phyloP scores from a whole-genome alignment of 2,888 invertebrate genomes.

The Dasypogon diadema region DNA sequence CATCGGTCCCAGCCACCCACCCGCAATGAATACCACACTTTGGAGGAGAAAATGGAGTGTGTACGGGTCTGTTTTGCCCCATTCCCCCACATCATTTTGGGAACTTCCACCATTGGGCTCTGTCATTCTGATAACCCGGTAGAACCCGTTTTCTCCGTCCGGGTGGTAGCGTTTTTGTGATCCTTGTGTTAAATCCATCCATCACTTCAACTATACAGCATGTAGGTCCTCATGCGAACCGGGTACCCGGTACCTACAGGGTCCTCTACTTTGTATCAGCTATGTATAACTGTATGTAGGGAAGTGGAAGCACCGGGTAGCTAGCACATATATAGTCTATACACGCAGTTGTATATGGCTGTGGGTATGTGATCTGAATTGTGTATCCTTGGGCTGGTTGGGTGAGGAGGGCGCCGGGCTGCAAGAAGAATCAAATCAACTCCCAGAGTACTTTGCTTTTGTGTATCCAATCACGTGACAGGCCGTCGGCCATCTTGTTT shows the following conservation, averaged over 20 bases:
- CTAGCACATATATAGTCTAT: slow-evolving; percentile 2
- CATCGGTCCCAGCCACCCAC: slow-evolving; percentile 45
- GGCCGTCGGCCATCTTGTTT: slow-evolving; percentile 63
- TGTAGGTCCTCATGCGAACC: slow-evolving; percentile 48
- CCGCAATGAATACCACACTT: slow-evolving; percentile 54
- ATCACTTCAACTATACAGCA: slow-evolving; percentile 51
- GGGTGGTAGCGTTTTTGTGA: slow-evolving; percentile 38
- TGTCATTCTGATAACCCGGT: slow-evolving; percentile 47
- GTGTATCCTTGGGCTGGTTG: background rate
- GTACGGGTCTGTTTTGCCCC: slow-evolving; percentile 4
- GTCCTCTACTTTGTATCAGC: slow-evolving; percentile 48
- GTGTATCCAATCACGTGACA: slow-evolving; percentile 61
- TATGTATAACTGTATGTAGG: slow-evolving; percentile 33
- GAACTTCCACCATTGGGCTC: slow-evolving; percentile 25
- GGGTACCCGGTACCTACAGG: slow-evolving; percentile 32
- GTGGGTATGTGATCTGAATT: slow-evolving; percentile 24
- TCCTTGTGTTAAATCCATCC: slow-evolving; percentile 54
- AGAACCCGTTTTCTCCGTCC: slow-evolving; percentile 24
- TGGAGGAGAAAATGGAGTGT: background rate
- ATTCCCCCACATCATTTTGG: slow-evolving; percentile 3
- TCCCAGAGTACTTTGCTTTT: slow-evolving; percentile 57
- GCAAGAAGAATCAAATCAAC: slow-evolving; percentile 55
- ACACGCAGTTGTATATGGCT: slow-evolving; percentile 7
- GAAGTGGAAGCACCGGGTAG: slow-evolving; percentile 3
- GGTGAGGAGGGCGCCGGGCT: background rate